A percentile compares a stretch with the other conserved stretches of the same genome.
phyloP scores from a whole-genome alignment of 2,113 vertebrate genomes.

The Catharus minimus region DNA sequence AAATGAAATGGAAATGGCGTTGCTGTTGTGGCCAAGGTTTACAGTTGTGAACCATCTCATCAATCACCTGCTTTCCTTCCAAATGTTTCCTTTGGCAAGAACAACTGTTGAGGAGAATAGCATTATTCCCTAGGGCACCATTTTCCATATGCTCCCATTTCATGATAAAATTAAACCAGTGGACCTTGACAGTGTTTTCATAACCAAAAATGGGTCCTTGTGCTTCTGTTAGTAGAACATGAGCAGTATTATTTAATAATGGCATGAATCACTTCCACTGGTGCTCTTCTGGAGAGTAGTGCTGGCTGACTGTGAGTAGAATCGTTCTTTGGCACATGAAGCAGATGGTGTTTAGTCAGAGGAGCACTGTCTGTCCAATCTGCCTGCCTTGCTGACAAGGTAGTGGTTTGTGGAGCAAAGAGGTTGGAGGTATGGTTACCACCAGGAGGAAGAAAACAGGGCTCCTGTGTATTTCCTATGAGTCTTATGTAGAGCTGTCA shows the following conservation, averaged over 20 bases:
- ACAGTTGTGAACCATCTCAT: neutral
- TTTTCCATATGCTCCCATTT: constrained; percentile 4
- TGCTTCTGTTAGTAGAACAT: neutral
- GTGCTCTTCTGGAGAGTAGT: neutral
- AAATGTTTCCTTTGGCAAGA: neutral
- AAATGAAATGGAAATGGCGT: neutral
- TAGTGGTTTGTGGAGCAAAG: neutral
- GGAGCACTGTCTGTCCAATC: neutral
- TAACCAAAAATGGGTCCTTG: constrained; percentile 13
- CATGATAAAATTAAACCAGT: constrained; percentile 16
- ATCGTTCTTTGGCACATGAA: accelerated
- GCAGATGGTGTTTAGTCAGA: constrained; percentile 26
- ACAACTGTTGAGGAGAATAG: constrained; percentile 30
- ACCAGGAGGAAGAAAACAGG: neutral
- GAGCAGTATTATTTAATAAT: neutral
- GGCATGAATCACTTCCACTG: neutral
- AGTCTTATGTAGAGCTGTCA: accelerated
- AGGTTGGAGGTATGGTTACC: neutral
- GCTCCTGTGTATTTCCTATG: neutral
- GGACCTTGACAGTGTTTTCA: constrained; percentile 17
- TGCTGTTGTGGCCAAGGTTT: neutral
- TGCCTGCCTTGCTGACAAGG: neutral
- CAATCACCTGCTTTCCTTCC: constrained; percentile 22
- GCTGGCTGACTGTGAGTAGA: neutral
- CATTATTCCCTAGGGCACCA: neutral